Base-by-base conservation (phyloP, 53 echinoderm and acorn worm genomes). In the Echinometra lucunter region DNA sequence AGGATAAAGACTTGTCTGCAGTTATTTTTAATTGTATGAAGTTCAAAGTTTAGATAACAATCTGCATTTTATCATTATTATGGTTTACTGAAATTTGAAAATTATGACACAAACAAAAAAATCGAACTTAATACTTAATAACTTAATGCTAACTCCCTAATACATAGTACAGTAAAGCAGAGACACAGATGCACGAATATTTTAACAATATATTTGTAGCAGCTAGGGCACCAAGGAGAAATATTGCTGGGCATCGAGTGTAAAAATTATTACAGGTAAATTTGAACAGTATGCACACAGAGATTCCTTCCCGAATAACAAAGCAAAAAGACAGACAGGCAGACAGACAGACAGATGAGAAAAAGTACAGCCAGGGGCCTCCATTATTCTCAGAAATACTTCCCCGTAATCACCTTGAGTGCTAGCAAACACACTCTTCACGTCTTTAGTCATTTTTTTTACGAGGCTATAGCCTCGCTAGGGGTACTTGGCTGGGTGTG, bases 291-390 rank as follows among this genome's bases (percentile, higher is more conserved):
- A 23, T 27, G 28, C 85, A 85, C 53, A 47, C n/a, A 28, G 47
- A 28, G 1, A 47, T 49, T 49, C 30, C 40, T 19, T 17, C 38
- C 78, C 4, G 78, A 44, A 78, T 78, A 28, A 47, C 34, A 47
- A 47, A 85, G 49, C 38, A 44, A 42, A 82, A 10, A 21, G 23
- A 10, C 47, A 83, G 13, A 85, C 85, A 85, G 85, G 49, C 49
- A 49, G 53, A 85, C 53, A 49, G 85, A 53, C 13, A 49, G n/a
- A 11, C 49, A 85, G 85, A 47, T 49, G 49, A 30, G 49, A 49
- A 12, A 85, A 85, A 85, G 85, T 85, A 85, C 85, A 85, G 85
- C 85, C 85, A 85, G 85, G 85, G 85, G 45, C 85, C 85, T 49
- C 28, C 0, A 3, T 21, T 13, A 49, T 85, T 85, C 85, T 49